Conservation (phyloP, 2,797 vertebrate species). For the Centropyge bicolor region DNA sequence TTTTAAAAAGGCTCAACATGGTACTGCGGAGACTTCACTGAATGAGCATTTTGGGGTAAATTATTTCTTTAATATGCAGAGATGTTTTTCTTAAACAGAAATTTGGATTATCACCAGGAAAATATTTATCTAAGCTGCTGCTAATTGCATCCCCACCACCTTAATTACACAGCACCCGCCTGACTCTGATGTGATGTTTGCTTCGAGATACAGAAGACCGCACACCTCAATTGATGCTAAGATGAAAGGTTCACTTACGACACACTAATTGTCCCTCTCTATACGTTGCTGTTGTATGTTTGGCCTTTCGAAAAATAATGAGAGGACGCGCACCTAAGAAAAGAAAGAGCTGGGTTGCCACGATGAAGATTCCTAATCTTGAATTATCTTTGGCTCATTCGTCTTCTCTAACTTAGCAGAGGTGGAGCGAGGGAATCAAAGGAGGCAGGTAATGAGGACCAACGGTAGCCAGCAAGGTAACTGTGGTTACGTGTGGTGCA, state of each 20-base stretch:
- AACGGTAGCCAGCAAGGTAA: conserved; percentile 62
- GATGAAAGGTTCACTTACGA: conserved; percentile 32
- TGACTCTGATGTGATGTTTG: conserved; percentile 24
- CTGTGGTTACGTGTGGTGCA: conserved; percentile 74
- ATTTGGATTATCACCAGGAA: conserved; percentile 9
- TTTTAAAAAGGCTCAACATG: background rate
- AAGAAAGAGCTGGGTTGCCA: conserved; percentile 28
- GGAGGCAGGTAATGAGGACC: conserved; percentile 74
- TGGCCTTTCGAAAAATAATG: conserved; percentile 36
- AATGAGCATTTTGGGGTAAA: conserved; percentile 16
- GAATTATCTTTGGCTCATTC: conserved; percentile 69
- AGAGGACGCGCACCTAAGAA: conserved; percentile 22
- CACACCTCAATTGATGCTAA: conserved; percentile 21
- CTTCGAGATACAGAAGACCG: conserved; percentile 33
- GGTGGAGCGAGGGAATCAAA: conserved; percentile 62
- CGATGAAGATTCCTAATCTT: conserved; percentile 47
- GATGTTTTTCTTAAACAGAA: conserved; percentile 13
- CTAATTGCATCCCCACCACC: conserved; percentile 40
- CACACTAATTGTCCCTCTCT: conserved; percentile 41
- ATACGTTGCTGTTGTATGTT: conserved; percentile 7
- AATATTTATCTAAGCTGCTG: conserved; percentile 25
- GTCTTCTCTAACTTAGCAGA: conserved; percentile 64
- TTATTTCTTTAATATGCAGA: conserved; percentile 21
- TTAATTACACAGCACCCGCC: conserved; percentile 36
- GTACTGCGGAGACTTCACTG: background rate